A percentile compares a stretch with the other conserved stretches of the same genome.
These are phyloP conservation scores for Euwallacea fornicatus DNA, from an alignment of 1,140 invertebrate species.

Conservation along the genomic window DNA sequence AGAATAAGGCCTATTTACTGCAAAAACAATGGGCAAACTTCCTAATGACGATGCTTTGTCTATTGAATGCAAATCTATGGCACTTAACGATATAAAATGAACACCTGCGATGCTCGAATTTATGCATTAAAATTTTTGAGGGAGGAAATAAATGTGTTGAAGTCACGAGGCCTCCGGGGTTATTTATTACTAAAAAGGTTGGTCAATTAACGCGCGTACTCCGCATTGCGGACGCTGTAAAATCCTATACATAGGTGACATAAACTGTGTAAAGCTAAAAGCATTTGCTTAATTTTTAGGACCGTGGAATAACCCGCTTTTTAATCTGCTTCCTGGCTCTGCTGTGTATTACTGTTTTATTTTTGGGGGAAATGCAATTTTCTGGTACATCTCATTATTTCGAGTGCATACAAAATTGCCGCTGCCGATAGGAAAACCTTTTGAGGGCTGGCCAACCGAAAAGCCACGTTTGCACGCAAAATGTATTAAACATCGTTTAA, in stretches of 20 bases:
- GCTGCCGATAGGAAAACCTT: background rate
- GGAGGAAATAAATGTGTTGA: conserved; percentile 10
- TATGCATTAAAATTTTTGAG: background rate
- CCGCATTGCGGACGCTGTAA: conserved; percentile 28
- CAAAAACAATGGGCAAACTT: too few species aligned
- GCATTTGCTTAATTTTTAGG: conserved; percentile 9
- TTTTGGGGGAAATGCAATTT: background rate
- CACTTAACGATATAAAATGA: too few species aligned
- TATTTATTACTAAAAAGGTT: conserved; percentile 26
- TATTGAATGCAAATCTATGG: too few species aligned
- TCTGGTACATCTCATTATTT: conserved; percentile 4
- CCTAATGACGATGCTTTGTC: too few species aligned
- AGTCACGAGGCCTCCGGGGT: conserved; percentile 15
- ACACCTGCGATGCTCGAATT: too few species aligned
- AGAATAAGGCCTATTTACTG: too few species aligned
- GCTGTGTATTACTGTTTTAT: background rate
- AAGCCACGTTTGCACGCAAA: background rate
- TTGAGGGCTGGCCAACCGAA: background rate
- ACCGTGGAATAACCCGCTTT: background rate
- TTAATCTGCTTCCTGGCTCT: background rate
- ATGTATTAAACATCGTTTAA: conserved; percentile 3
- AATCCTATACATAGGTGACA: conserved; percentile 16
- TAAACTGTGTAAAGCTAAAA: conserved; percentile 11
- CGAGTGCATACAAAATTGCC: background rate
- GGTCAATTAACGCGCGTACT: conserved; percentile 28